Evolutionary conservation across 2,797 vertebrate species (phyloP), one percentile per base, ranked within the genome.

Genomic region (Benthosema pterotum): DNA sequence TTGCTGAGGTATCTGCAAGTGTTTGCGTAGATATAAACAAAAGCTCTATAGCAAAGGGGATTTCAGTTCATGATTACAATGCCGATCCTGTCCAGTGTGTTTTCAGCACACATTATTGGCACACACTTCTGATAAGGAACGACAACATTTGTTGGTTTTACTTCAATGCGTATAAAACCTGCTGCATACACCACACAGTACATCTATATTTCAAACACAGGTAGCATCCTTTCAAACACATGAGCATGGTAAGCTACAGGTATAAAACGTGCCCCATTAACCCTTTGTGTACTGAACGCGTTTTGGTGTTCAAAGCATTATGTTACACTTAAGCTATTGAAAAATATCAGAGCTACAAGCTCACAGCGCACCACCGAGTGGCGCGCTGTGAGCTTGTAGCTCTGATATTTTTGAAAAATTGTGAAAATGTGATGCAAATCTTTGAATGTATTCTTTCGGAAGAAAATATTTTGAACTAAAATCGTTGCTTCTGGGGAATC

Each of bases 91-190:
- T 25, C 67, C 68, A 67, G 67, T 28, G 25, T 28, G 42, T 58
- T 49, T 38, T 38, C 57, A 78, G 83, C 56, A 76, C 77, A 78
- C 69, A 71, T 77, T 75, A 73, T 22, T 22, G 22, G 79, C 70
- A 72, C 64, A 56, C 32, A 55, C 43, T 4, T 61, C 42, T 56
- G 48, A 17, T 17, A 52, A 60, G 5, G 63, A 62, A 53, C 47
- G 50, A 28, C 43, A 45, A 45, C 43, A 45, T 45, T 14, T 56
- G 47, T 52, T 9, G 52, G 13, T 51, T 43, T 72, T 72, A 32
- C 54, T 46, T 49, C 47, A 13, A 14, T 42, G 22, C 28, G 56
- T 50, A n/a, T 25, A 76, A 17, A 18, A 65, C 17, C 49, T 59
- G 6, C 12, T 38, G 69, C 14, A 48, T 51, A 63, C 42, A 22